Percentiles rank a stretch among this genome's conserved stretches.
phyloP scores from a whole-genome alignment of 2,797 vertebrate species.

The Sylvilagus floridanus region DNA sequence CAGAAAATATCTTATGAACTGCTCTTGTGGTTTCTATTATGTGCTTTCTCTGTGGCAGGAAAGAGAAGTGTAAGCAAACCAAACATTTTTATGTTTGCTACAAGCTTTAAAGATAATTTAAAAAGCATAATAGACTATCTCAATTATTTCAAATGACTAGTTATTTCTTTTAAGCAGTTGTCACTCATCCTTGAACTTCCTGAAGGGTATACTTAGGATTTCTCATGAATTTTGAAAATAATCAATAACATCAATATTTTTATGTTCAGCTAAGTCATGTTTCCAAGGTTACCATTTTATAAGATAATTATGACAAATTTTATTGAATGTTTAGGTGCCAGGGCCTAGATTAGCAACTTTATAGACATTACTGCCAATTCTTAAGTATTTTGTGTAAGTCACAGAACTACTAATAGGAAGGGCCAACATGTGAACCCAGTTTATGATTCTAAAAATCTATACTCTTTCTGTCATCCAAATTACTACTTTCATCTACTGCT shows the following conservation, averaged over 20 bases:
- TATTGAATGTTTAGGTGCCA: not conserved
- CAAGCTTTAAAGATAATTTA: slow-evolving; percentile 28
- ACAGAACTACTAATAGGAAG: not conserved
- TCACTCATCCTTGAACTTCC: slow-evolving; percentile 39
- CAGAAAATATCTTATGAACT: not conserved
- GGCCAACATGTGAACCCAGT: not conserved
- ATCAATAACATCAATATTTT: slow-evolving; percentile 48
- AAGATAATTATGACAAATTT: slow-evolving; percentile 62
- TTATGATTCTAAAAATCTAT: not conserved
- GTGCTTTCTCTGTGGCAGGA: slow-evolving; percentile 23
- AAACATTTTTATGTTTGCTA: slow-evolving; percentile 22
- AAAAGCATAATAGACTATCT: slow-evolving; percentile 35
- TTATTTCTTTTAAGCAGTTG: slow-evolving; percentile 55
- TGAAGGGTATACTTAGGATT: slow-evolving; percentile 11
- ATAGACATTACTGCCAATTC: slow-evolving; percentile 9
- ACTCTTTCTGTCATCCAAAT: not conserved
- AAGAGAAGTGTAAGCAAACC: slow-evolving; percentile 9
- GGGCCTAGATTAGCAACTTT: slow-evolving; percentile 29
- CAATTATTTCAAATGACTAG: slow-evolving; percentile 46
- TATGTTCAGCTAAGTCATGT: slow-evolving; percentile 30
- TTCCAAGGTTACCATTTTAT: slow-evolving; percentile 62
- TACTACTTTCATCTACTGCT: not conserved
- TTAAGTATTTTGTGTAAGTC: slow-evolving; percentile 49
- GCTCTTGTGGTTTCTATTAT: slow-evolving; percentile 6
- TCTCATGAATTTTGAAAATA: slow-evolving; percentile 51